Evolutionary conservation across 2,888 invertebrate genomes (phyloP).

Genomic region (Lottia gigantea): DNA sequence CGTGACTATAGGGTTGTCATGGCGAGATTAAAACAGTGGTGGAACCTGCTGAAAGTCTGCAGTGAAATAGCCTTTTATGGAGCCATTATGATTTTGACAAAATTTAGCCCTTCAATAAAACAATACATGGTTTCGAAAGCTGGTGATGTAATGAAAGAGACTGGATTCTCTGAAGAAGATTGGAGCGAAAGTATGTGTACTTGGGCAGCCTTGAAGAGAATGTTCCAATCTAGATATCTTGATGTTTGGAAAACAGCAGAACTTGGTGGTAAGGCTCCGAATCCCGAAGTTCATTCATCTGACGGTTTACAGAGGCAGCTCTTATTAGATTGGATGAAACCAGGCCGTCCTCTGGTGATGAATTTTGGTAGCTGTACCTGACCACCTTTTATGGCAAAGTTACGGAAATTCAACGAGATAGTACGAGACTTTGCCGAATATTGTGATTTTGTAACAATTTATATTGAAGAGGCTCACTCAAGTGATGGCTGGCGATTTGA

Average conservation of each 20-base stretch:
- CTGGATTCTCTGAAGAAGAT: slow-evolving; percentile 21
- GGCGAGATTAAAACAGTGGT: too few species aligned
- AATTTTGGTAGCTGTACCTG: slow-evolving; percentile 64
- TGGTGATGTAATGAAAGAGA: slow-evolving; percentile 14
- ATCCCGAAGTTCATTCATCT: slow-evolving; percentile 32
- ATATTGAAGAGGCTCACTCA: slow-evolving; percentile 62
- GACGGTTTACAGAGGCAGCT: slow-evolving; percentile 11
- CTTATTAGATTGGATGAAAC: slow-evolving; percentile 38
- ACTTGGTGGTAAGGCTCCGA: slow-evolving; percentile 32
- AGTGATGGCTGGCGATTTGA: slow-evolving; percentile 55
- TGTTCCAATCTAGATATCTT: slow-evolving; percentile 21
- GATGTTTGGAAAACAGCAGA: slow-evolving; percentile 26
- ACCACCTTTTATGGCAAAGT: slow-evolving; percentile 59
- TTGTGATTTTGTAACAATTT: slow-evolving; percentile 58
- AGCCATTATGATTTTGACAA: neutral
- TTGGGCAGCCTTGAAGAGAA: slow-evolving; percentile 17
- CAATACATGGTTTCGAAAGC: neutral
- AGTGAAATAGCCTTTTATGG: too few species aligned
- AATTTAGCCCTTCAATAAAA: neutral
- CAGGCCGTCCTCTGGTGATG: slow-evolving; percentile 51
- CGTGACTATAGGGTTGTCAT: too few species aligned
- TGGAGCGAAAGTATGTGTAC: slow-evolving; percentile 21
- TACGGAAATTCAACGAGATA: slow-evolving; percentile 46
- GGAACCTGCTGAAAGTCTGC: too few species aligned
- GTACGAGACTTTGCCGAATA: slow-evolving; percentile 41